Evolutionary conservation across 92 coral and sea anemone genomes (phyloP).

Genomic region (Umimayanthus kanabou): DNA sequence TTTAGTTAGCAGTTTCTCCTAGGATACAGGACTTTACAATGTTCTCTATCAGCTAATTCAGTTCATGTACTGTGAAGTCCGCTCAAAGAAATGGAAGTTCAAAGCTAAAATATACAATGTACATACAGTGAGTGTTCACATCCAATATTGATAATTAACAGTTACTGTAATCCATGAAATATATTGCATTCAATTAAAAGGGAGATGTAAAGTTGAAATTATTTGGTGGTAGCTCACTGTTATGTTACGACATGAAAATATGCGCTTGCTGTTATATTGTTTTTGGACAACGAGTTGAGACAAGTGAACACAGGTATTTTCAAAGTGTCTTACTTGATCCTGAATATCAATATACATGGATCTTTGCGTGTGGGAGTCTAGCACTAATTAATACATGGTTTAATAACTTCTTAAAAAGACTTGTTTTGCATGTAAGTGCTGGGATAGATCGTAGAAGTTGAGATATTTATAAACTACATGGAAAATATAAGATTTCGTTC

Average conservation of each 20-base stretch:
- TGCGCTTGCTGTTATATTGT: no score
- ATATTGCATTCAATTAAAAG: not conserved
- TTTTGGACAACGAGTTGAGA: not conserved
- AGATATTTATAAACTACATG: not conserved
- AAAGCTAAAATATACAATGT: not conserved
- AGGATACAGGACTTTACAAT: not conserved
- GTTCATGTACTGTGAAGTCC: not conserved
- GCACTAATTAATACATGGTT: not conserved
- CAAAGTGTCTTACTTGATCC: not conserved
- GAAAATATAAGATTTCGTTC: no score
- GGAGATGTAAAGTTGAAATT: not conserved
- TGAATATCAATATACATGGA: no score
- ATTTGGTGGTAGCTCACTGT: not conserved
- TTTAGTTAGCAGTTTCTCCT: not conserved
- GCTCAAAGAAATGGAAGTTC: not conserved
- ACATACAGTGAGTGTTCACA: not conserved
- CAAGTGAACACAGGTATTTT: not conserved
- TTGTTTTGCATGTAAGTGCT: not conserved
- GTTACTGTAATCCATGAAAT: not conserved
- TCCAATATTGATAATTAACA: not conserved
- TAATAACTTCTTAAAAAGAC: not conserved
- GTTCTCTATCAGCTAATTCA: not conserved
- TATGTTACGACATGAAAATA: not conserved
- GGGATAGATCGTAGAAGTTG: not conserved
- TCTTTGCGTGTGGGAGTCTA: not conserved